A percentile compares a stretch with the other conserved stretches of the same genome.
Conservation (phyloP, 2,113 vertebrate species). For the Bambusicola thoracicus region DNA sequence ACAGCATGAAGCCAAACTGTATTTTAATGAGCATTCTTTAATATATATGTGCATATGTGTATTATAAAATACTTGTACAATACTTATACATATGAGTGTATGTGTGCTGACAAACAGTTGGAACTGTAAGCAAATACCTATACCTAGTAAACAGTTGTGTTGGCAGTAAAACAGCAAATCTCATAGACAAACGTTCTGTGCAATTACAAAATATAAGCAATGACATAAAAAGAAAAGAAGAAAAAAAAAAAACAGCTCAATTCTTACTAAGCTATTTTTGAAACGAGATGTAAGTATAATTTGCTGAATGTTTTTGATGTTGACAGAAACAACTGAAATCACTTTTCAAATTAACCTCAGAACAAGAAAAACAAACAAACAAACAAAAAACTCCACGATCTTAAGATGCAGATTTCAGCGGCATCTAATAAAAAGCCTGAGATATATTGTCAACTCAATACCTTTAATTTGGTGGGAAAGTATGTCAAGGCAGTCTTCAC, state of each 20-base stretch:
- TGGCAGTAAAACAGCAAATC: not conserved
- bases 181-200: not conserved
- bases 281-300: not conserved
- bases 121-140: not conserved
- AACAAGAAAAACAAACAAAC: not conserved
- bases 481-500: not conserved
- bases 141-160: not conserved
- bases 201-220: not conserved
- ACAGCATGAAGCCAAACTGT: not conserved
- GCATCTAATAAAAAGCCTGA: not conserved
- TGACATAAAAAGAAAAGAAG: not conserved
- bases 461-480: slow-evolving; percentile 9
- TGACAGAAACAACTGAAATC: not conserved
- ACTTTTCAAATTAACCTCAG: not conserved
- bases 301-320: not conserved
- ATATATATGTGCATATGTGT: too few species aligned
- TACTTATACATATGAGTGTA: too few species aligned
- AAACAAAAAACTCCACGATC: not conserved
- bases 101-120: not conserved
- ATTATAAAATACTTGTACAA: not conserved
- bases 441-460: not conserved
- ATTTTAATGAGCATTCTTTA: not conserved
- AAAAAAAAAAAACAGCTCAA: not conserved
- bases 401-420: not conserved
- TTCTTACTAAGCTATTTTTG: not conserved